phyloP scores from a whole-genome alignment of 2,888 invertebrate genomes.

The Patella pellucida region DNA sequence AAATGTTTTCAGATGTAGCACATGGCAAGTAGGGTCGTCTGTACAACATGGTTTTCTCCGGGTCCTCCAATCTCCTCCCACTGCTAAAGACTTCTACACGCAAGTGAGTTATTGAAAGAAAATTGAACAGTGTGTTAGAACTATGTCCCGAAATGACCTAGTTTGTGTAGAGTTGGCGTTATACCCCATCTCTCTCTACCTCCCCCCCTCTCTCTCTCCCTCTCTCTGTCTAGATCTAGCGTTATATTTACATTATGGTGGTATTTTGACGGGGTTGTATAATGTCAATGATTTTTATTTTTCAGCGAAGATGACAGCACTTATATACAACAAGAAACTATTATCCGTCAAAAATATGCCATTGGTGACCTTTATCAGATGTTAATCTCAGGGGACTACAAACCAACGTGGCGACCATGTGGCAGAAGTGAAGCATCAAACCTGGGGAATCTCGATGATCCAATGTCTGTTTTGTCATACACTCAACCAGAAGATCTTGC shows the following conservation, averaged over 20 bases:
- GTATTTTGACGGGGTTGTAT: background rate
- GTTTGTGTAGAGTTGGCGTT: too few species aligned
- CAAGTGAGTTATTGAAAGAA: too few species aligned
- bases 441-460: background rate
- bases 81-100: too few species aligned
- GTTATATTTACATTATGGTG: background rate
- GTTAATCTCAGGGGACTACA: background rate
- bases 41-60: too few species aligned
- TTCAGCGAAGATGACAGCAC: conserved; percentile 60
- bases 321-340: conserved; percentile 57
- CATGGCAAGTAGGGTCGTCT: too few species aligned
- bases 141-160: too few species aligned
- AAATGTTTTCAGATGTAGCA: too few species aligned
- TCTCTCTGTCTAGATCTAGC: background rate
- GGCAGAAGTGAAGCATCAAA: background rate
- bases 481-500: conserved; percentile 29
- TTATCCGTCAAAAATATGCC: conserved; percentile 46
- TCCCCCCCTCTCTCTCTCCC: background rate
- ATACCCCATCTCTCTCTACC: too few species aligned
- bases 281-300: background rate
- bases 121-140: too few species aligned
- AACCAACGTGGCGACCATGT: background rate
- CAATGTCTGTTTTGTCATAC: background rate
- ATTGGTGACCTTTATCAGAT: conserved; percentile 42
- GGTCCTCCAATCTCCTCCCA: too few species aligned